Evolutionary conservation across 1,140 invertebrate genomes (phyloP), one percentile per base, ranked within the genome.

Genomic region (Drosophila lowei): DNA sequence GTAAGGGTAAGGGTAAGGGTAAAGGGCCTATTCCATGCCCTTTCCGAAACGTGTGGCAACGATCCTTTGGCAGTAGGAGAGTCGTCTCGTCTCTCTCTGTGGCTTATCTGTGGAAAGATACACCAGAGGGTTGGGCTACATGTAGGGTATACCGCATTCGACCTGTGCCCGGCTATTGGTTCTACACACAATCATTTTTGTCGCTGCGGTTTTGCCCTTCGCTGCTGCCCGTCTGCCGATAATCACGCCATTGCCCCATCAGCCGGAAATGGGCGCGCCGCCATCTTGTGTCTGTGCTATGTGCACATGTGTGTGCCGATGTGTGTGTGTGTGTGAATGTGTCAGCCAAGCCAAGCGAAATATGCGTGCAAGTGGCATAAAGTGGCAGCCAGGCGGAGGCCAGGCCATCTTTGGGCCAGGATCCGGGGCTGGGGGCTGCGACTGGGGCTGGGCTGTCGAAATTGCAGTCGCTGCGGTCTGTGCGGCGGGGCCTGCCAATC

Each of bases 281-380:
- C 80, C 80, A 85, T 85, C 80, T 84, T 84, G 72, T 85, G 77
- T 84, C 79, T 79, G 80, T 60, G 50, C 16, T 44, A 13, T 62
- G 43, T 47, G 34, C n/a, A 1, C 23, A 15, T 42, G 50, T 43
- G 47, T 44, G 44, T 46, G 25, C 18, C 2, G 18, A 18, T 30
- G 23, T 30, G 30, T 52, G 57, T 55, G 66, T 66, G 28, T 58
- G 55, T 72, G 72, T 63, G 58, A 9, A 9, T 54, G 55, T 47
- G 42, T 44, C 18, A 38, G 34, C 34, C 53, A 47, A 43, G 57
- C 46, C 54, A 52, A 55, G 56, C 67, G 58, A 85, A 85, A 85
- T 85, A 80, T 86, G 81, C 81, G 81, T 85, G 81, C 77, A 58
- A 81, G 67, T 80, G 81, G 81, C 83, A 80, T 78, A 83, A 83